Evolutionary conservation across 2,888 invertebrate genomes (phyloP).

Genomic region (Colletes collaris): DNA sequence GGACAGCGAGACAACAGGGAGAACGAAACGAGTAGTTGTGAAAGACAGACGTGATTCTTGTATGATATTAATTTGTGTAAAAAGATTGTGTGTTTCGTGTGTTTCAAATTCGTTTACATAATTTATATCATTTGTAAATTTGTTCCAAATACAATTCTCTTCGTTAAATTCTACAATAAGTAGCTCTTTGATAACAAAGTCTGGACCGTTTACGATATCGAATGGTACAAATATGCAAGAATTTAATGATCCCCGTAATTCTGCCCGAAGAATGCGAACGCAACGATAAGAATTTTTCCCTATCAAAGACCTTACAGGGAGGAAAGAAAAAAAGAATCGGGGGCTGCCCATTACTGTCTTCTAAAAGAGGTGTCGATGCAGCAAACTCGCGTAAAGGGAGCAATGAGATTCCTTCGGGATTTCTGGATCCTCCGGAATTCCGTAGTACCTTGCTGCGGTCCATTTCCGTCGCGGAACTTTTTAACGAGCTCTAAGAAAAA

Average conservation of each 20-base stretch:
- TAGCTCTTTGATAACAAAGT: no score
- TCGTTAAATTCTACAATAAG: no score
- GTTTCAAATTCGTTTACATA: no score
- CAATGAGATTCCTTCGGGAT: conserved; percentile 57
- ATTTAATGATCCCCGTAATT: conserved; percentile 26
- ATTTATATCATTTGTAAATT: no score
- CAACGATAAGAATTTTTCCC: conserved; percentile 29
- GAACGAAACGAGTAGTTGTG: no score
- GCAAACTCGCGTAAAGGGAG: conserved; percentile 57
- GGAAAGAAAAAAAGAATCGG: conserved; percentile 16
- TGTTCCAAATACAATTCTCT: no score
- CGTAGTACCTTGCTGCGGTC: conserved; percentile 54
- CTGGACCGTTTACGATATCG: no score
- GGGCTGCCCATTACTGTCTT: conserved; percentile 47
- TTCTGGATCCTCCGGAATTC: conserved; percentile 57
- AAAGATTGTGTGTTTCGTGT: no score
- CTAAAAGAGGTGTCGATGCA: conserved; percentile 59
- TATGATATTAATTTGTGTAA: no score
- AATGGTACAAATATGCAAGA: background rate
- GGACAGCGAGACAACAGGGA: no score
- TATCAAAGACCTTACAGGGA: conserved; percentile 27
- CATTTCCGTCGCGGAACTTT: conserved; percentile 62
- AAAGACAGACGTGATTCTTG: no score
- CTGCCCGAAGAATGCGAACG: conserved; percentile 8
- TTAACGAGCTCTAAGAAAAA: conserved; percentile 64